These are phyloP conservation scores for Netelia inedita DNA, from an alignment of 2,888 invertebrate species.

Conservation along the genomic window DNA sequence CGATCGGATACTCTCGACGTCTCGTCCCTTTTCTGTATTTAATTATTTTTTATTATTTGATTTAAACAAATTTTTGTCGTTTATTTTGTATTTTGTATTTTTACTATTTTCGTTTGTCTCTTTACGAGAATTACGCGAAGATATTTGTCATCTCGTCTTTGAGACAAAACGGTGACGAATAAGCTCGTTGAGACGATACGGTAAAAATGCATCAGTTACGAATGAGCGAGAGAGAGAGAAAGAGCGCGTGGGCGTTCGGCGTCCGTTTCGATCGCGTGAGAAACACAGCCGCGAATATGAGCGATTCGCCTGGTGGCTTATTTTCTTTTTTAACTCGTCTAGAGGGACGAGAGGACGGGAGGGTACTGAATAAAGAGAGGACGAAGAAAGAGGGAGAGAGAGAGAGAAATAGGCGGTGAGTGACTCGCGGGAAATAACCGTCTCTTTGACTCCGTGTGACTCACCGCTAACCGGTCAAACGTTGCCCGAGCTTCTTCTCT, in stretches of 20 bases:
- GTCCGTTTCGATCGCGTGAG: constrained; percentile 57
- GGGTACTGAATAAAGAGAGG: not conserved
- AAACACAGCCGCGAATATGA: constrained; percentile 50
- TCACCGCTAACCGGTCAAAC: constrained; percentile 79
- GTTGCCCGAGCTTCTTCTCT: constrained; percentile 77
- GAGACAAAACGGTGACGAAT: not conserved
- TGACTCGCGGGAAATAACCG: constrained; percentile 64
- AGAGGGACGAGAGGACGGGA: constrained; percentile 31
- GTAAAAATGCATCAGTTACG: constrained; percentile 21
- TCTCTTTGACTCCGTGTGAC: constrained; percentile 72
- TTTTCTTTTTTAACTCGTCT: constrained; percentile 41
- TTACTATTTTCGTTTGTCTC: not conserved
- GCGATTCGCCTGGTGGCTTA: constrained; percentile 29
- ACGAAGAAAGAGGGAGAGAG: constrained; percentile 1
- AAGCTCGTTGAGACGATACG: constrained; percentile 6
- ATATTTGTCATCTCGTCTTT: not conserved
- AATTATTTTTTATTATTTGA: not conserved
- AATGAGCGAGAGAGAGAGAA: constrained; percentile 16
- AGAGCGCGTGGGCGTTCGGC: constrained; percentile 32
- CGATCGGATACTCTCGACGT: not conserved
- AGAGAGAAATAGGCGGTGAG: constrained; percentile 20
- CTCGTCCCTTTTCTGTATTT: not conserved
- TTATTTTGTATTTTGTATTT: not conserved
- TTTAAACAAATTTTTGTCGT: not conserved
- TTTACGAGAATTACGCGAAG: too few species aligned